Evolutionary conservation across 2,113 vertebrate genomes (phyloP), one percentile per base, ranked within the genome.

Genomic region (Muscicapa adusta): DNA sequence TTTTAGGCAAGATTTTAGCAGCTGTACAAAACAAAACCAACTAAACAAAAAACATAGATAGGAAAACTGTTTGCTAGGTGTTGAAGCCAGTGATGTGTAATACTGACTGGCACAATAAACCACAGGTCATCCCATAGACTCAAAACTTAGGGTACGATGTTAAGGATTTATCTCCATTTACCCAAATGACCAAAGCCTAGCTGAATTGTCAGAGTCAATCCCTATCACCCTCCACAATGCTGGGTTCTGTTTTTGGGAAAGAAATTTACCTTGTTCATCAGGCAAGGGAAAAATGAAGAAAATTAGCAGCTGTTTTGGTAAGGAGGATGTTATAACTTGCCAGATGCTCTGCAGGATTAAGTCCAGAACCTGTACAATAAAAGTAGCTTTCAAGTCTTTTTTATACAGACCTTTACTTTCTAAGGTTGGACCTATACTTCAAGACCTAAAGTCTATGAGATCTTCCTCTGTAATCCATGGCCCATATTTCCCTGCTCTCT

Each of bases 201-300:
- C 5, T 81, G 57, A 84, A 26, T 19, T 75, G 8, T 40, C 40
- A 36, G 31, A 36, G 31, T 10, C 45, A 67, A 53, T 16, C 29
- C 7, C 1, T 14, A 45, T 24, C 60, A 71, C 3, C 31, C 13
- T 71, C 11, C 14, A 26, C 38, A 51, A 19, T 6, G 4, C 0
- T 68, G 22, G 8, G 20, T 3, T 17, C 23, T 58, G 14, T 1
- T 81, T 63, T 31, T 28, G 20, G 18, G 45, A 43, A 85, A 72
- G n/a, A 54, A 78, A 51, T 36, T 10, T 34, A 10, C 22, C 16
- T 66, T 81, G 17, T 36, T 72, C 28, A 54, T 47, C 26, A 74
- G 24, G 24, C 94, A 66, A 10, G 12, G 17, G 10, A 29, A 86
- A 53, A 66, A 9, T 4, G 38, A 62, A 77, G n/a, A 53, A 66